Conservation (phyloP, 2,113 vertebrate genomes). For the Thinocorus orbignyianus region DNA sequence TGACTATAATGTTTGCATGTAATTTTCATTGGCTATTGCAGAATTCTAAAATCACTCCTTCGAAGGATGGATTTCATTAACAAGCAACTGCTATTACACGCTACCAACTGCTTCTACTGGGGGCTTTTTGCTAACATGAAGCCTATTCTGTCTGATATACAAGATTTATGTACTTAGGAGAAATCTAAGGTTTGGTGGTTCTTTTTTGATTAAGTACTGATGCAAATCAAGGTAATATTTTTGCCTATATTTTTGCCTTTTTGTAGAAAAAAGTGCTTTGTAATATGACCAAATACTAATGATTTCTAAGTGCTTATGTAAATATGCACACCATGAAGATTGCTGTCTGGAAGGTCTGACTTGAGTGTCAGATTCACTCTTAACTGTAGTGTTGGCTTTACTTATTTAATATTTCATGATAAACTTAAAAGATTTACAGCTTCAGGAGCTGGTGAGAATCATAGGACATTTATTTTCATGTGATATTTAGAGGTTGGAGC, state of each 20-base stretch:
- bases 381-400: not conserved
- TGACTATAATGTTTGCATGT: constrained; percentile 77
- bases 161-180: not conserved
- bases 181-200: not conserved
- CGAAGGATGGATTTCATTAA: constrained; percentile 56
- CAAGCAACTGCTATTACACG: not conserved
- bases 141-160: not conserved
- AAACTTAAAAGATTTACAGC: constrained; percentile 70
- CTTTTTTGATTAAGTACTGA: not conserved
- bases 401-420: constrained; percentile 55
- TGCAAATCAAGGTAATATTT: not conserved
- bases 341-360: not conserved
- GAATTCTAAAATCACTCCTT: constrained; percentile 68
- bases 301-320: constrained; percentile 25
- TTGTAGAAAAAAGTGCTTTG: not conserved
- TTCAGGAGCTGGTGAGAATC: constrained; percentile 45
- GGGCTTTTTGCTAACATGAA: not conserved
- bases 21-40: constrained; percentile 71
- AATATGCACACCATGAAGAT: not conserved
- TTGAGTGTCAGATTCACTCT: constrained; percentile 14
- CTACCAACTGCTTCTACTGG: not conserved
- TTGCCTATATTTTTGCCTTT: not conserved
- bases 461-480: constrained; percentile 51
- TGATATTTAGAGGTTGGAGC: constrained; percentile 45
- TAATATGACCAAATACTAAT: not conserved